Base-by-base conservation (phyloP, 2,113 vertebrate genomes). In the Phocoena phocoena region DNA sequence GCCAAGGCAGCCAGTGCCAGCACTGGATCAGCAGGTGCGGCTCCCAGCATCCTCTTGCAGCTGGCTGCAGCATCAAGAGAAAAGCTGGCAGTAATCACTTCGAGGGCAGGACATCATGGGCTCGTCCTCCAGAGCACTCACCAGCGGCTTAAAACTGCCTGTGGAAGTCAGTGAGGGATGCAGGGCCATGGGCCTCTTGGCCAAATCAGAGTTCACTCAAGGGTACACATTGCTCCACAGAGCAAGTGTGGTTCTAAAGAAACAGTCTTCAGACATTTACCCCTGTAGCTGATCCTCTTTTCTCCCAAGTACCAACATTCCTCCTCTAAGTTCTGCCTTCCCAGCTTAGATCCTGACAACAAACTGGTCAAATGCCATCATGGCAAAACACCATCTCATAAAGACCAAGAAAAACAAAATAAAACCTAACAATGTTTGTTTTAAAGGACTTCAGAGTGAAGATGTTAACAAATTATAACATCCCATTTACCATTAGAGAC, bases 201-300 rank as follows among this genome's bases (percentile, higher is more conserved):
- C 88, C 90, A 92, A 95, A 58, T 33, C 63, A 41, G 53, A 93
- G 83, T 87, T 84, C 73, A 74, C 41, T 67, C 77, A 62, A 73
- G 81, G 86, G 31, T 79, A 62, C 20, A 7, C 67, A 36, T 0
- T 21, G 41, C 88, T 68, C 62, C 33, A 25, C 31, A 63, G 60
- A 74, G 55, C n/a, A 65, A 63, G 6, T 9, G 5, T 12, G 26
- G 70, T 18, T 70, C 80, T 14, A 38, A 50, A 93, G 38, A 92
- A 93, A 93, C 55, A 65, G 23, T 26, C 41, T 38, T 79, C 68
- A 63, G 53, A n/a, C 63, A 62, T 53, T 70, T 62, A 38, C 41
- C 50, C 33, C 20, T 8, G 8, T 25, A 67, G 62, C 26, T 1
- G 3, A 26, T 17, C 41, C 60, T 83, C 63, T 79, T 81, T 68